Base-by-base conservation (phyloP, 1,140 invertebrate species). In the Luehdorfia chinensis region DNA sequence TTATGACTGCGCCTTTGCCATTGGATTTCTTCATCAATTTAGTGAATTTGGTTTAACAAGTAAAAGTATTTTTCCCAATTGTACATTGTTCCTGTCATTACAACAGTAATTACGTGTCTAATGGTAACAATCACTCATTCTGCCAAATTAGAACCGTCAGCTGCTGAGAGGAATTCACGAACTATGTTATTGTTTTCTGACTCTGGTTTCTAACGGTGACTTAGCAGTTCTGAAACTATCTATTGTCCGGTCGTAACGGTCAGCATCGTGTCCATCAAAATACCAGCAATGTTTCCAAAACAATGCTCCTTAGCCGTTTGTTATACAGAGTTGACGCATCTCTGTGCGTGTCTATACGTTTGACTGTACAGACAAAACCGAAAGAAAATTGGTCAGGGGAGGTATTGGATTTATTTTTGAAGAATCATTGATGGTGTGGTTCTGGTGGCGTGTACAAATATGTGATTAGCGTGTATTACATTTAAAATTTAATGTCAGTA, bases 181-280 rank as follows among this genome's bases (percentile, higher is more conserved):
- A 84, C 73, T 72, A 76, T 75, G 70, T 71, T 67, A 74, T 74
- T 75, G 69, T 84, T 80, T 72, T 66, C 74, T 55, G 60, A 68
- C 59, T 74, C 66, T 48, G 63, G 57, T 50, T 59, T 51, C 63
- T 58, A 59, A 70, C 51, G 65, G 75, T 74, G 73, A 79, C 72
- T 83, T 78, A 65, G 60, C 65, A 77, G 75, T 83, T 75, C 14
- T 47, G 55, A 69, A 68, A 43, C 39, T 43, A 30, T 43, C 62
- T 63, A 68, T 67, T 59, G 66, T 63, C 53, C 51, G 59, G 56
- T 60, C 48, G 66, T 66, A 70, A 73, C 66, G 68, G 76, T 76
- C 71, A 81, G 66, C 57, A 66, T 67, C 64, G 56, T 69, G 75
- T 81, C 71, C 69, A 67, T 84, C 80, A 81, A 69, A 58, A 64